Conservation (phyloP, 2,113 vertebrate species). For the Etheostoma cragini region DNA sequence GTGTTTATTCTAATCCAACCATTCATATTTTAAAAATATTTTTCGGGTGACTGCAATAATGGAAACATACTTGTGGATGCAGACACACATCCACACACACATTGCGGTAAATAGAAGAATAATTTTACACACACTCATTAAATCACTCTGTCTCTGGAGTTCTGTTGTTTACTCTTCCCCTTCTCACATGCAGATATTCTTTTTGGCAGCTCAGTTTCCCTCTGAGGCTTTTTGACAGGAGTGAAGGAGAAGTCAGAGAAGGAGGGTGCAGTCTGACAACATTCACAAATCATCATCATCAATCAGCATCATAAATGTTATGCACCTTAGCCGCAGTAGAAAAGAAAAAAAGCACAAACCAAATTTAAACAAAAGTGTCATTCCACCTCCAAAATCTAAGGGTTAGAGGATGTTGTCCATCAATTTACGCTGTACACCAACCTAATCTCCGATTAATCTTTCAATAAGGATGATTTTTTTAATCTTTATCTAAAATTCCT, state of each 20-base stretch:
- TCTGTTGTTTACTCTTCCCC: neutral
- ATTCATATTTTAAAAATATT: neutral
- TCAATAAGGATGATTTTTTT: neutral
- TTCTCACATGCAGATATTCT: neutral
- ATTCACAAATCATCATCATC: too few species aligned
- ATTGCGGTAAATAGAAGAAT: conserved; percentile 9
- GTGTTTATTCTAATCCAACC: conserved; percentile 10
- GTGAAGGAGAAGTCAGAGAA: neutral
- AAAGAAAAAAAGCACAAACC: neutral
- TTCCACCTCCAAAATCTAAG: neutral
- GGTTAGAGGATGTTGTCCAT: neutral
- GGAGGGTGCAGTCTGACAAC: neutral
- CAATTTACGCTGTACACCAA: neutral
- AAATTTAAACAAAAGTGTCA: neutral
- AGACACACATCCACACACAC: conserved; percentile 10
- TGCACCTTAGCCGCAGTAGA: neutral
- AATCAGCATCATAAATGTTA: neutral
- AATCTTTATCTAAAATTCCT: neutral
- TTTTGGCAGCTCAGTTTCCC: neutral
- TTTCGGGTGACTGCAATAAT: conserved; percentile 41
- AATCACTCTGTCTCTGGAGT: neutral
- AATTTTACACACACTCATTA: conserved; percentile 1
- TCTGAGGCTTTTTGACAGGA: neutral
- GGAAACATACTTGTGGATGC: conserved; percentile 24
- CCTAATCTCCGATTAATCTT: neutral